These are phyloP conservation scores for Molossus alvarezi DNA, from an alignment of 2,797 vertebrate species.

Conservation along the genomic window DNA sequence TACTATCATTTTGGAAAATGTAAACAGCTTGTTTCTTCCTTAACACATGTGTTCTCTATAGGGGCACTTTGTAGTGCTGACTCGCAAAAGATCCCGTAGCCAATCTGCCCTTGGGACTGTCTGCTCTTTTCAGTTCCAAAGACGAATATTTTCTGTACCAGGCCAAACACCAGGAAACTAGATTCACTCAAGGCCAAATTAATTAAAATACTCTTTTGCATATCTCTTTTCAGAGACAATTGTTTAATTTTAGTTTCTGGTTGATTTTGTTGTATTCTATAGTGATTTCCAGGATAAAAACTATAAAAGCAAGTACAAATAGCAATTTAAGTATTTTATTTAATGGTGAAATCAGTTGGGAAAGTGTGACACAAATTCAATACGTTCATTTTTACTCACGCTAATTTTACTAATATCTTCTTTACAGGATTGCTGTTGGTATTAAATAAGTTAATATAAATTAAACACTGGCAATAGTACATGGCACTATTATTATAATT, in stretches of 20 bases:
- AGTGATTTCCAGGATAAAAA: neutral
- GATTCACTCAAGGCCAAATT: slow-evolving; percentile 52
- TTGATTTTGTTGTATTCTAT: neutral
- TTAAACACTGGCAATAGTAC: neutral
- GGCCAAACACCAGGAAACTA: slow-evolving; percentile 70
- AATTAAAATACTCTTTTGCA: slow-evolving; percentile 65
- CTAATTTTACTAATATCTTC: neutral
- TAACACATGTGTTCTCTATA: slow-evolving; percentile 78
- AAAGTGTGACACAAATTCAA: neutral
- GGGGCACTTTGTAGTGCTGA: slow-evolving; percentile 66
- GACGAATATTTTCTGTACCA: slow-evolving; percentile 70
- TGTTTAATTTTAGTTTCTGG: neutral
- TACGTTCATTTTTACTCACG: neutral
- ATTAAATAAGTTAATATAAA: neutral
- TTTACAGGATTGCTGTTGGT: neutral
- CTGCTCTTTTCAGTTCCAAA: slow-evolving; percentile 66
- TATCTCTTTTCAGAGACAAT: neutral
- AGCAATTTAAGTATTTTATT: neutral
- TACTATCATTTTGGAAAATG: slow-evolving; percentile 42
- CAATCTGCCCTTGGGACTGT: slow-evolving; percentile 67
- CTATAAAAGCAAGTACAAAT: neutral
- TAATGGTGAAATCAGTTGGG: neutral
- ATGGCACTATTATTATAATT: neutral
- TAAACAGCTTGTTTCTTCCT: slow-evolving; percentile 75
- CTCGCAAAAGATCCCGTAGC: slow-evolving; percentile 60